Conservation (phyloP, 2,888 invertebrate species). For the Actias luna region DNA sequence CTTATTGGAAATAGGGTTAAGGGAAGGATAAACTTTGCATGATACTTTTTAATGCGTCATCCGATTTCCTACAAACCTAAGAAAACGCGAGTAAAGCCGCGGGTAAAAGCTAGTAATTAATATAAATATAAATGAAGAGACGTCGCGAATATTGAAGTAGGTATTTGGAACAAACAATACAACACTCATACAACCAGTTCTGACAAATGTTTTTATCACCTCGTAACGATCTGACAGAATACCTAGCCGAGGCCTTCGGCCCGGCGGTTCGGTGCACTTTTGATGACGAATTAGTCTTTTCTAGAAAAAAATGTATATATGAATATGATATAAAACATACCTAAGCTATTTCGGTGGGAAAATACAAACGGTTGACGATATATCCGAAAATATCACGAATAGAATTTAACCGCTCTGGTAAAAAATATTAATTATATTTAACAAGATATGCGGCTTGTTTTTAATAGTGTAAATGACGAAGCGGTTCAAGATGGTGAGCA, state of each 20-base stretch:
- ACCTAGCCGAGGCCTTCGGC: slow-evolving; percentile 35
- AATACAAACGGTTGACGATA: neutral
- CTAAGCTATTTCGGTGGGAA: neutral
- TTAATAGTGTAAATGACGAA: too few species aligned
- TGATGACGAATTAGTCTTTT: slow-evolving; percentile 26
- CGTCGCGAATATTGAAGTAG: slow-evolving; percentile 20
- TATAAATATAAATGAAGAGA: neutral
- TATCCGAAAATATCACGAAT: too few species aligned
- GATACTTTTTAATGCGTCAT: too few species aligned
- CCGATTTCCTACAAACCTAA: too few species aligned
- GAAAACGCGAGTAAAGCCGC: too few species aligned
- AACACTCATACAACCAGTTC: slow-evolving; percentile 38
- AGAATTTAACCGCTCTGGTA: too few species aligned
- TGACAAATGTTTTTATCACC: slow-evolving; percentile 44
- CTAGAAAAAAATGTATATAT: slow-evolving; percentile 16
- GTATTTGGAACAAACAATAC: slow-evolving; percentile 13
- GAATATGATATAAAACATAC: slow-evolving; percentile 8
- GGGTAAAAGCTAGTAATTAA: too few species aligned
- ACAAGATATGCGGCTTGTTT: too few species aligned
- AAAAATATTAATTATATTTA: too few species aligned
- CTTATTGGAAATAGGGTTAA: too few species aligned
- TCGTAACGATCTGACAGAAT: slow-evolving; percentile 33
- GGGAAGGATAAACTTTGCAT: too few species aligned
- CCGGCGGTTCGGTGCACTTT: slow-evolving; percentile 50
- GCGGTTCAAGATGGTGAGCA: too few species aligned